Conservation (phyloP, 30 jellyfish, hydroid and myxozoan genomes). For the Phacellophora camtschatica region DNA sequence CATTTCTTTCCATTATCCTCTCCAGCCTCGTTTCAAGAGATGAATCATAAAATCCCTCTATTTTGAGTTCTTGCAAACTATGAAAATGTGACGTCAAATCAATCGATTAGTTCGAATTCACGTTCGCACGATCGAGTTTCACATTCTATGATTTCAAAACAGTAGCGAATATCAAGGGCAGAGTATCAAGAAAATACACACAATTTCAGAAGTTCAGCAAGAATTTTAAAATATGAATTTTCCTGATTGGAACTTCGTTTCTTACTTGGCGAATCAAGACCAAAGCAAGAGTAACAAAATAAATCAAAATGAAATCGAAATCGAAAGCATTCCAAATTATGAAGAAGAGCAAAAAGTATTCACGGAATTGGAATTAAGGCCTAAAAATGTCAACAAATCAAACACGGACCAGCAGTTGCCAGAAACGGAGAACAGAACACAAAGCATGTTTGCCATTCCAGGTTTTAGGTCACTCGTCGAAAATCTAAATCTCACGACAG, state of each 20-base stretch:
- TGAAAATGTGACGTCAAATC: conserved; percentile 37
- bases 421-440: not conserved
- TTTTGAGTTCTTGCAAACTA: not conserved
- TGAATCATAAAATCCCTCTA: not conserved
- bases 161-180: not conserved
- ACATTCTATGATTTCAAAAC: not conserved
- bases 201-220: not conserved
- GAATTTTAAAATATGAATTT: not conserved
- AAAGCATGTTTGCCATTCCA: not conserved
- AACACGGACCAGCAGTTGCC: not conserved
- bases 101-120: conserved; percentile 4
- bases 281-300: not conserved
- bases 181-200: not conserved
- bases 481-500: too few relatives aligned
- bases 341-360: not conserved
- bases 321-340: not conserved
- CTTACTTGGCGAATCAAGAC: conserved; percentile 16
- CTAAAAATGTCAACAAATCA: too few relatives aligned
- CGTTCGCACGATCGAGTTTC: not conserved
- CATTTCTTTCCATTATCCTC: too few relatives aligned
- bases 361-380: conserved; percentile 20
- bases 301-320: not conserved
- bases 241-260: conserved; percentile 27
- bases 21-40: not conserved
- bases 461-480: not conserved